Evolutionary conservation across 2,113 vertebrate species (phyloP), one percentile per base, ranked within the genome.

Genomic region (Antechinus flavipes): DNA sequence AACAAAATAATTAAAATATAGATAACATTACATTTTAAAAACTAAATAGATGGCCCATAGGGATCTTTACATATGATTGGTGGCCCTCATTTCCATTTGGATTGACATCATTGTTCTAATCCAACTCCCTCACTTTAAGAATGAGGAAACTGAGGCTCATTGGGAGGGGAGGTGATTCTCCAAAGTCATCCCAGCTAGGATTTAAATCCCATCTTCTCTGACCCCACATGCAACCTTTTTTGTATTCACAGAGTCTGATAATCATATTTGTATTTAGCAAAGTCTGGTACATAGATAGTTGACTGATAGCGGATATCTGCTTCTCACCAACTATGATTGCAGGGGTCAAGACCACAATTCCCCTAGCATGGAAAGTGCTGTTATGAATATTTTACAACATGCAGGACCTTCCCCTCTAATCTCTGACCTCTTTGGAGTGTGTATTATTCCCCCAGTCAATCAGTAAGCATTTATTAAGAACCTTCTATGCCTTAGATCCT

Each of bases 401-500:
- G 5, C 16, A 76, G 14, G 68, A n/a, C 16, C 35, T 22, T 76
- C n/a, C 30, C 35, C 30, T n/a, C 30, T n/a, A 19, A 19, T n/a
- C 68, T 76, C n/a, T 76, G 68, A n/a, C 35, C 16, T 76, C 35
- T 76, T n/a, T 19, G 68, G 61, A 14, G 14, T 76, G 35, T 76
- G 35, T 76, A 19, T n/a, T 76, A 6, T 76, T n/a, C 14, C 68
- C 35, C 91, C 14, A 58, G 56, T 97, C 54, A 50, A 55, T 96
- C 53, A 94, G 22, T 27, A 94, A 94, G 68, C 26, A 27, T 25
- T 23, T 91, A 5, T 30, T 90, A 50, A 53, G 14, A 0, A 55
- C 54, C n/a, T 89, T n/a, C 55, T 93, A 3, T 49, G 53, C 90
- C 26, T 26, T 42, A 30, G 42, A 49, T 8, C 53, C 84, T 90